Percentiles rank a stretch among this genome's conserved stretches.
These are phyloP conservation scores for Arothron firmamentum DNA, from an alignment of 2,113 vertebrate species.

Conservation along the genomic window DNA sequence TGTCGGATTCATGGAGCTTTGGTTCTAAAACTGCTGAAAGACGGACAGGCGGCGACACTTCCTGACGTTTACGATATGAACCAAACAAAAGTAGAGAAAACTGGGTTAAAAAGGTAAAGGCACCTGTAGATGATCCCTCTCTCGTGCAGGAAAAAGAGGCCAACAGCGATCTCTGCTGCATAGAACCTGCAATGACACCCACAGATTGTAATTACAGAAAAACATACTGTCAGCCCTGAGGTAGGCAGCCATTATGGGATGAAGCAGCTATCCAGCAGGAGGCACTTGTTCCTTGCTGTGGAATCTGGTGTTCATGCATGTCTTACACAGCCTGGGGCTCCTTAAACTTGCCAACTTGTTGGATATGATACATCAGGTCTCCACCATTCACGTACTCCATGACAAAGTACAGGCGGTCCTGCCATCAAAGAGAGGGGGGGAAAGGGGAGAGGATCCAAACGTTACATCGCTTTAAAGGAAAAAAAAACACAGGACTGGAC, in stretches of 20 bases:
- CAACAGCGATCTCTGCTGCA: conserved; percentile 93
- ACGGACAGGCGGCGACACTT: neutral
- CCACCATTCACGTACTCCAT: conserved; percentile 97
- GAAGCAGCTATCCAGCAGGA: too few relatives aligned
- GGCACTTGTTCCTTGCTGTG: neutral
- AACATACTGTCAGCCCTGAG: too few relatives aligned
- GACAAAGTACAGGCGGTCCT: conserved; percentile 97
- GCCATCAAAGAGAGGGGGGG: neutral
- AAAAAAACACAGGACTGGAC: neutral
- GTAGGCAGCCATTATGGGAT: too few relatives aligned
- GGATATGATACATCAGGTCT: conserved; percentile 97
- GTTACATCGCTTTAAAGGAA: neutral
- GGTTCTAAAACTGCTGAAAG: neutral
- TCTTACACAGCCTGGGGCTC: conserved; percentile 97
- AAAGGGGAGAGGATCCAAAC: neutral
- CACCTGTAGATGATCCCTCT: conserved; percentile 95
- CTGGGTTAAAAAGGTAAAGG: conserved; percentile 10
- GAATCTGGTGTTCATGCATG: neutral
- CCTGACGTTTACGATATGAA: too few relatives aligned
- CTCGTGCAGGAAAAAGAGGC: conserved; percentile 91
- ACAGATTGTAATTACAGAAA: neutral
- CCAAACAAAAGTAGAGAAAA: conserved; percentile 3
- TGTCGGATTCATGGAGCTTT: neutral
- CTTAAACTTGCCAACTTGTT: conserved; percentile 95
- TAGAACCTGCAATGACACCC: conserved; percentile 83